Conservation (phyloP, 1,140 invertebrate genomes). For the Heliothis virescens region DNA sequence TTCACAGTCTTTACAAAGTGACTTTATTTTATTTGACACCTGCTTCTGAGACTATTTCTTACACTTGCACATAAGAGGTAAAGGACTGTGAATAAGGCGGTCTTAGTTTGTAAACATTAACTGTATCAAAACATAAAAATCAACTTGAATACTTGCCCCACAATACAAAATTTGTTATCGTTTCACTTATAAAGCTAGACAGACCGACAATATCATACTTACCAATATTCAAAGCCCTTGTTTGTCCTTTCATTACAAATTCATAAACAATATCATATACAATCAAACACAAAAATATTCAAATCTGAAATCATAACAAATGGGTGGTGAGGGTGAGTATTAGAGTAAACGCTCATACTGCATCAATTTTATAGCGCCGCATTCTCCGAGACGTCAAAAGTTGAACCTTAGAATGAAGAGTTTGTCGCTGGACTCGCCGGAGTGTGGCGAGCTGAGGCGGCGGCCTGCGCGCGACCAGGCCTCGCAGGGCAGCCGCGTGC, state of each 20-base stretch:
- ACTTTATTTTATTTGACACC: constrained; percentile 9
- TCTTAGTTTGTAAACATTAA: constrained; percentile 19
- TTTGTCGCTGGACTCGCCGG: constrained; percentile 97
- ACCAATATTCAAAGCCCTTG: constrained; percentile 12
- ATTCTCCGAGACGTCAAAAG: constrained; percentile 97
- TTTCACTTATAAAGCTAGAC: constrained; percentile 29
- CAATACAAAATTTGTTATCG: constrained; percentile 43
- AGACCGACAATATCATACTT: constrained; percentile 1
- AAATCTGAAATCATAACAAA: constrained; percentile 46
- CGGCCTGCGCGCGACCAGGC: constrained; percentile 85
- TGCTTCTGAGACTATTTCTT: not conserved
- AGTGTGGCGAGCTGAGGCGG: constrained; percentile 94
- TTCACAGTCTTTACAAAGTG: constrained; percentile 15
- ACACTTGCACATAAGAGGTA: constrained; percentile 6
- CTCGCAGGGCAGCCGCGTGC: constrained; percentile 80
- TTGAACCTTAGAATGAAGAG: constrained; percentile 99
- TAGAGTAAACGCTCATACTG: constrained; percentile 66
- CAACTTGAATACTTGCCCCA: constrained; percentile 41
- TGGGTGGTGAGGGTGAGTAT: constrained; percentile 35
- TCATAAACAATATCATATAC: constrained; percentile 14
- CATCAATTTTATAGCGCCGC: constrained; percentile 92
- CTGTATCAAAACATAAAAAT: constrained; percentile 22
- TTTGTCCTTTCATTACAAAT: constrained; percentile 16
- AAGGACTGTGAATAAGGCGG: constrained; percentile 31
- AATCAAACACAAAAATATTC: not conserved